A percentile compares a stretch with the other conserved stretches of the same genome.
Evolutionary conservation across 2,113 vertebrate species (phyloP).

Genomic region (Merops nubicus): DNA sequence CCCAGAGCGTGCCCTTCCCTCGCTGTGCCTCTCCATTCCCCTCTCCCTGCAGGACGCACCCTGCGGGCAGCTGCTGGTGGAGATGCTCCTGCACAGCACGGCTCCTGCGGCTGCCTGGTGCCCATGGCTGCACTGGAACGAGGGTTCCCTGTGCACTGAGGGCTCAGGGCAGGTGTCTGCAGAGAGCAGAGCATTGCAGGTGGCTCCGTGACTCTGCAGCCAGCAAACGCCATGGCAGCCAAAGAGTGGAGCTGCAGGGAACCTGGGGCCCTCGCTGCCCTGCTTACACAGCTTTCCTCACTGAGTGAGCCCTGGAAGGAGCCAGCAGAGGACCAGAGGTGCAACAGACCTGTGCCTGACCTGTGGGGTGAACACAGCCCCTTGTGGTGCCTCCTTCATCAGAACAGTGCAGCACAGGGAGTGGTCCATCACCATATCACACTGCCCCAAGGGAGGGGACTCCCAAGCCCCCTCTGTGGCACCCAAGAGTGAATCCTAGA

Average conservation of each 20-base stretch:
- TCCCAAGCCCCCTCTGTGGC: background rate
- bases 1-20: background rate
- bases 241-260: background rate
- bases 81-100: background rate
- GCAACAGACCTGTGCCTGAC: background rate
- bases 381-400: background rate
- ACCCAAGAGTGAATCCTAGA: background rate
- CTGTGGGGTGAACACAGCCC: background rate
- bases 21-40: background rate
- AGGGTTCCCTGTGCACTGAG: no score
- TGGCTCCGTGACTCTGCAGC: background rate
- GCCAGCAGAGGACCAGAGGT: background rate
- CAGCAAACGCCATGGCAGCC: background rate
- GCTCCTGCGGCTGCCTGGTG: no score
- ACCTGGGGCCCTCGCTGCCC: background rate
- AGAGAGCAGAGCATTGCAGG: background rate
- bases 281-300: background rate
- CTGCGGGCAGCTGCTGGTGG: accelerated
- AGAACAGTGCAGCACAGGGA: accelerated
- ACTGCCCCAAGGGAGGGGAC: background rate
- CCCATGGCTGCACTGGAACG: no score
- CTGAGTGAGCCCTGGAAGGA: background rate
- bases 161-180: background rate
- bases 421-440: no score
- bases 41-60: accelerated